phyloP scores from a whole-genome alignment of 2,797 vertebrate genomes.

The Pantherophis vulpinus region DNA sequence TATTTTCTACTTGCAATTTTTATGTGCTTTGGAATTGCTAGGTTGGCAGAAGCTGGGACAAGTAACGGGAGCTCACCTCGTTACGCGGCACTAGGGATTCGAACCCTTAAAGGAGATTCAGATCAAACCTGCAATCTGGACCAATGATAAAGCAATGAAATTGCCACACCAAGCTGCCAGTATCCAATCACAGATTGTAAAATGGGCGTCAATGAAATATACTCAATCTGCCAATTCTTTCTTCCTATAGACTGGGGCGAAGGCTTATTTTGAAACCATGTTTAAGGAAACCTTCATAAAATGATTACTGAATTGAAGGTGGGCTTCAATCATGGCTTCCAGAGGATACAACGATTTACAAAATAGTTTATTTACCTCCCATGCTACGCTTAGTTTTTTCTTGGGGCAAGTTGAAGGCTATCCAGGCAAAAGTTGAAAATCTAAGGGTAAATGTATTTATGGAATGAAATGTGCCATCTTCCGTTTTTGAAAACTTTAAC shows the following conservation, averaged over 20 bases:
- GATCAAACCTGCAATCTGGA: background rate
- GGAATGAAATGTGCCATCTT: background rate
- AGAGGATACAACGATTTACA: background rate
- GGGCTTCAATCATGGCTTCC: background rate
- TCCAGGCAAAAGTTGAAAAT: background rate
- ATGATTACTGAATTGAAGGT: background rate
- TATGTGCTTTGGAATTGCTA: too few relatives aligned
- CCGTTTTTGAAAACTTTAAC: background rate
- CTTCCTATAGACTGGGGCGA: background rate
- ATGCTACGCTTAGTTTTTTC: background rate
- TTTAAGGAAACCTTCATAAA: background rate
- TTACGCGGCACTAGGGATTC: too few relatives aligned
- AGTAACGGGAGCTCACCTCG: too few relatives aligned
- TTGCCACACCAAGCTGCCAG: background rate
- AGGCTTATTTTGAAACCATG: background rate
- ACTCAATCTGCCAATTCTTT: background rate
- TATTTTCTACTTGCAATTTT: too few relatives aligned
- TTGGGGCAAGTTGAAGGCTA: background rate
- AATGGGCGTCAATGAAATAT: background rate
- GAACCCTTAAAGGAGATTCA: background rate
- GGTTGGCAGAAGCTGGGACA: too few relatives aligned
- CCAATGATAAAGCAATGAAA: background rate
- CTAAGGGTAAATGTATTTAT: background rate
- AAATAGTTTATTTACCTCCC: background rate
- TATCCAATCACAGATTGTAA: background rate